Evolutionary conservation across 2,113 vertebrate genomes (phyloP), one percentile per base, ranked within the genome.

Genomic region (Gymnocephalus cernua): DNA sequence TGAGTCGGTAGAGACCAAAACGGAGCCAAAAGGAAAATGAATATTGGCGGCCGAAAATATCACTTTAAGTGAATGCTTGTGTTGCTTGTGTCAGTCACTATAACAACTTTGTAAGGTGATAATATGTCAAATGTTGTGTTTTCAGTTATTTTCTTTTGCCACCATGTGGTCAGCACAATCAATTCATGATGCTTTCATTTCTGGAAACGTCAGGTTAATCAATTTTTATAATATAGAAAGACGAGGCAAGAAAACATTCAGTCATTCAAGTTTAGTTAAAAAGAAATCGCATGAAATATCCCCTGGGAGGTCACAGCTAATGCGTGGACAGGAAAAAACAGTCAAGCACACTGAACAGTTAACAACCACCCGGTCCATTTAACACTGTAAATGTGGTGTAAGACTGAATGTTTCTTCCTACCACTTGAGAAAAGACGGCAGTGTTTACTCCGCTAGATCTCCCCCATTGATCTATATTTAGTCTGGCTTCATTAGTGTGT

Each of bases 401-500:
- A 14, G 25, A 21, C 58, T 32, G 48, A 66, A 58, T 48, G 48
- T 44, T 65, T 70, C 74, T 56, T 58, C 56, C 45, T 41, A 8
- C 15, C 53, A 4, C 25, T 32, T 62, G 57, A 81, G 83, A 79
- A 64, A 82, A 84, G 72, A 66, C 82, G 65, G 74, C 85, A 59
- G 74, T 74, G 76, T 86, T 85, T 85, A 79, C 70, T 58, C 48
- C 27, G 69, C 64, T 51, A 0, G 70, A 68, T 54, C 69, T 64
- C 76, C 67, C 67, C 21, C 12, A 6, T 58, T 45, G 69, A 16
- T 84, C 88, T 89, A 86, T 89, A 77, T 88, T 79, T 88, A 90
- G 81, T 65, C 82, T 8, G 61, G 57, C 62, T 91, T 91, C 88
- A 88, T 92, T 89, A 86, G 85, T 63, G 86, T 86, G 89, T 85